These are phyloP conservation scores for Enteromius argenteus DNA, from an alignment of 2,797 vertebrate genomes.

Conservation along the genomic window DNA sequence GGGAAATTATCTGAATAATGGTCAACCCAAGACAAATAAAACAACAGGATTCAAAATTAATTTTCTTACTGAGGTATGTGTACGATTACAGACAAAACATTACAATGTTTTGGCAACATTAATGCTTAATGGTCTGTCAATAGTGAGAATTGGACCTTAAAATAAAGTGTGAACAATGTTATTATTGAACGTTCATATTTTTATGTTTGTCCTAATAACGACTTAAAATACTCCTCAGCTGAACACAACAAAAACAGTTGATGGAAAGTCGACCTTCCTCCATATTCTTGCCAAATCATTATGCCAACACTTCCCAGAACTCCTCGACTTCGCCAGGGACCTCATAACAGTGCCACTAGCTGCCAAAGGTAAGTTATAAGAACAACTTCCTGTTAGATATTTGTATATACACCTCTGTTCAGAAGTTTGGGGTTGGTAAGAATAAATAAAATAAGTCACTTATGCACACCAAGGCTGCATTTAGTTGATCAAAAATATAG, in stretches of 20 bases:
- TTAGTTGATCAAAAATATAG: background rate
- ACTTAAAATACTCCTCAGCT: constrained; percentile 77
- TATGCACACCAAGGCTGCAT: background rate
- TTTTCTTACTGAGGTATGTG: constrained; percentile 93
- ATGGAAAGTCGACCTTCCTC: constrained; percentile 97
- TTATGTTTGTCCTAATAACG: background rate
- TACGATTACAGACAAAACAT: constrained; percentile 16
- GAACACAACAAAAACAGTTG: constrained; percentile 97
- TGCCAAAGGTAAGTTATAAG: constrained; percentile 88
- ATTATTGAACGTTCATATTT: constrained; percentile 7
- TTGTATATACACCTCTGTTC: background rate
- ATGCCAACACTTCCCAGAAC: constrained; percentile 97
- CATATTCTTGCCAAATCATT: constrained; percentile 99
- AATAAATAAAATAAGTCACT: background rate
- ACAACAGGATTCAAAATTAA: constrained; percentile 98
- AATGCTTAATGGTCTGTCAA: background rate
- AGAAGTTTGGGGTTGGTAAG: background rate
- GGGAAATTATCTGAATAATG: constrained; percentile 98
- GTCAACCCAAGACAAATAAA: constrained; percentile 91
- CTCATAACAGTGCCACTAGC: constrained; percentile 92
- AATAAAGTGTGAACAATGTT: background rate
- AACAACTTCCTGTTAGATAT: background rate
- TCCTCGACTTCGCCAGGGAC: constrained; percentile 94
- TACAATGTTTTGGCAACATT: background rate
- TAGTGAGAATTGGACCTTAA: background rate